Percentiles rank a stretch among this genome's conserved stretches.
These are phyloP conservation scores for Pimpla rufipes DNA, from an alignment of 2,888 invertebrate species.

Conservation along the genomic window DNA sequence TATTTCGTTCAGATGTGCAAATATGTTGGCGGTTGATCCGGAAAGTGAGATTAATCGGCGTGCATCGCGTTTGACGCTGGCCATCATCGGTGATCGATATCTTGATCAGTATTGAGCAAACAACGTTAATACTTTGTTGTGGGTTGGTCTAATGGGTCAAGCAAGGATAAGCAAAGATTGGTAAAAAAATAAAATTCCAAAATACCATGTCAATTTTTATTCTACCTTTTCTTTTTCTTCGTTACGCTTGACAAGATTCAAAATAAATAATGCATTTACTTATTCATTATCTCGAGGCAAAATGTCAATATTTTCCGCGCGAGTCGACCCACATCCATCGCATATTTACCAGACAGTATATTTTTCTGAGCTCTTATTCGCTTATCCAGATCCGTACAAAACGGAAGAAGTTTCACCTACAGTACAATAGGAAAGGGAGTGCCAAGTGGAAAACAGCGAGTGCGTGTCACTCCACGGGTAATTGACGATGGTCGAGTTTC, in stretches of 20 bases:
- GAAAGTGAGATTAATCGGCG: neutral
- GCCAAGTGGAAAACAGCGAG: conserved; percentile 50
- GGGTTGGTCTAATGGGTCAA: neutral
- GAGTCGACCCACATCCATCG: conserved; percentile 34
- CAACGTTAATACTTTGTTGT: neutral
- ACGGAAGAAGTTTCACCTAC: conserved; percentile 41
- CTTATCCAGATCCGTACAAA: conserved; percentile 22
- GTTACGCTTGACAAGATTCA: no score
- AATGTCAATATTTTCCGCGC: conserved; percentile 8
- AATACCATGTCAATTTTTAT: neutral
- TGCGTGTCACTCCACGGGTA: conserved; percentile 50
- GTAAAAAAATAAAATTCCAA: neutral
- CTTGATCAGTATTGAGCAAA: neutral
- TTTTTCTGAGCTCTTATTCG: conserved; percentile 16
- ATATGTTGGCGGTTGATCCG: neutral
- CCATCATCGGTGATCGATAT: neutral
- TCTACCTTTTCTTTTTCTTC: no score
- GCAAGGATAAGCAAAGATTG: neutral
- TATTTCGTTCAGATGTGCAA: neutral
- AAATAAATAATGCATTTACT: no score
- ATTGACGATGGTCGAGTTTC: conserved; percentile 59
- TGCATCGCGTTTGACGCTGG: neutral
- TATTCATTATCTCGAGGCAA: no score
- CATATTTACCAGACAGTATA: conserved; percentile 32
- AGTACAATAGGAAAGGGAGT: conserved; percentile 17